Conservation (phyloP, 30 jellyfish, hydroid and myxozoan species). For the Clytia hemisphaerica region DNA sequence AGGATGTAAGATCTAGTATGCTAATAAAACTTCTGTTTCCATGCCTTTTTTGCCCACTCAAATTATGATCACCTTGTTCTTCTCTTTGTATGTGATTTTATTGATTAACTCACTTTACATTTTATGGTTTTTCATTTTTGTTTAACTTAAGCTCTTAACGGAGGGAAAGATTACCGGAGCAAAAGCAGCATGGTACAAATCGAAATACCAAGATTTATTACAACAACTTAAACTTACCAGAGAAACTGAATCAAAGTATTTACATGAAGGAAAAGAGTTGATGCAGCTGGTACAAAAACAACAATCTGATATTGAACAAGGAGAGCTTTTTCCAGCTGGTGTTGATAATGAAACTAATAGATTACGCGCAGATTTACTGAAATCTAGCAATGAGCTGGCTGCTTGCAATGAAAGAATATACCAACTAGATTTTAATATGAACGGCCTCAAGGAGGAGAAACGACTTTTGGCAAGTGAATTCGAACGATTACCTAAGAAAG, state of each 20-base stretch:
- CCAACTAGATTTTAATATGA: conserved; percentile 52
- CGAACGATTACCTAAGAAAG: conserved; percentile 68
- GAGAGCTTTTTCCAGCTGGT: conserved; percentile 78
- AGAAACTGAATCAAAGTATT: conserved; percentile 51
- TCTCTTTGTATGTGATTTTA: too few species aligned
- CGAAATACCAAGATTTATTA: conserved; percentile 52
- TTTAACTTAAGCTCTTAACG: conserved; percentile 37
- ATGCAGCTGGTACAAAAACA: conserved; percentile 62
- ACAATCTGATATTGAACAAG: conserved; percentile 52
- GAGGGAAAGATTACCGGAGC: conserved; percentile 66
- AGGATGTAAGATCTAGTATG: too few species aligned
- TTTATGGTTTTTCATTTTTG: neutral
- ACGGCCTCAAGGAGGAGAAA: conserved; percentile 66
- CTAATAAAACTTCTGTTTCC: too few species aligned
- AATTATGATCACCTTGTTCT: too few species aligned
- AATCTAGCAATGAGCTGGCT: conserved; percentile 55
- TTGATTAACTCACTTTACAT: too few species aligned
- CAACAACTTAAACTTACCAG: conserved; percentile 44
- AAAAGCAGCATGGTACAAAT: conserved; percentile 66
- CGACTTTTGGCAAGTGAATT: conserved; percentile 59
- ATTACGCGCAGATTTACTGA: conserved; percentile 53
- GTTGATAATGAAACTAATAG: conserved; percentile 85
- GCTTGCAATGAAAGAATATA: conserved; percentile 69
- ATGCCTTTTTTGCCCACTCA: too few species aligned
- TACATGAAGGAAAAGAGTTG: conserved; percentile 59